These are phyloP conservation scores for Dinoponera quadriceps DNA, from an alignment of 1,140 invertebrate species.

Conservation along the genomic window DNA sequence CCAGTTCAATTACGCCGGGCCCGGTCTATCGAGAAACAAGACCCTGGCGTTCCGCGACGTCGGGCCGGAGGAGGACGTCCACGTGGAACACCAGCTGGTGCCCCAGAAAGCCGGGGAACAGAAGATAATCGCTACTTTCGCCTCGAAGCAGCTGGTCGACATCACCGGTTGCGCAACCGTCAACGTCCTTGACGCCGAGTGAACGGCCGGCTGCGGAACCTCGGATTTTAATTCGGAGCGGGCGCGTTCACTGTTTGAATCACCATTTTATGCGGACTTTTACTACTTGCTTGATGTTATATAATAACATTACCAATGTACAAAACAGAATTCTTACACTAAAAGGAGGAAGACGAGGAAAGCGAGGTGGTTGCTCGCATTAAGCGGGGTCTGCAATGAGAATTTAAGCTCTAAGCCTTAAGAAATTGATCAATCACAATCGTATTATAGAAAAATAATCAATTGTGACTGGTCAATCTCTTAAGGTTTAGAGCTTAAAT, in stretches of 20 bases:
- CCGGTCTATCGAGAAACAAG: slow-evolving; percentile 88
- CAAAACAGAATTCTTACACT: too few relatives aligned
- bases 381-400: too few relatives aligned
- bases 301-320: neutral
- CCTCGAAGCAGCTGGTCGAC: slow-evolving; percentile 88
- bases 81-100: slow-evolving; percentile 86
- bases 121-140: slow-evolving; percentile 88
- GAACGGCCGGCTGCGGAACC: slow-evolving; percentile 10
- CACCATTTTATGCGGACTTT: too few relatives aligned
- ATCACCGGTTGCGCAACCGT: slow-evolving; percentile 87
- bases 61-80: slow-evolving; percentile 84
- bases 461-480: too few relatives aligned
- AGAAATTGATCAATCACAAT: too few relatives aligned
- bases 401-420: too few relatives aligned
- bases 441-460: too few relatives aligned
- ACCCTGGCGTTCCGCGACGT: slow-evolving; percentile 86
- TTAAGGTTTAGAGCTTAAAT: too few relatives aligned
- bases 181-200: slow-evolving; percentile 81
- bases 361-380: too few relatives aligned
- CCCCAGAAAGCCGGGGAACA: slow-evolving; percentile 86
- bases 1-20: slow-evolving; percentile 89
- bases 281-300: too few relatives aligned
- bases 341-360: too few relatives aligned
- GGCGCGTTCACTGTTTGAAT: neutral
- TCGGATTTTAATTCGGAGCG: neutral